Evolutionary conservation across 2,888 invertebrate species (phyloP), one percentile per base, ranked within the genome.

Genomic region (Eutolmus rufibarbis): DNA sequence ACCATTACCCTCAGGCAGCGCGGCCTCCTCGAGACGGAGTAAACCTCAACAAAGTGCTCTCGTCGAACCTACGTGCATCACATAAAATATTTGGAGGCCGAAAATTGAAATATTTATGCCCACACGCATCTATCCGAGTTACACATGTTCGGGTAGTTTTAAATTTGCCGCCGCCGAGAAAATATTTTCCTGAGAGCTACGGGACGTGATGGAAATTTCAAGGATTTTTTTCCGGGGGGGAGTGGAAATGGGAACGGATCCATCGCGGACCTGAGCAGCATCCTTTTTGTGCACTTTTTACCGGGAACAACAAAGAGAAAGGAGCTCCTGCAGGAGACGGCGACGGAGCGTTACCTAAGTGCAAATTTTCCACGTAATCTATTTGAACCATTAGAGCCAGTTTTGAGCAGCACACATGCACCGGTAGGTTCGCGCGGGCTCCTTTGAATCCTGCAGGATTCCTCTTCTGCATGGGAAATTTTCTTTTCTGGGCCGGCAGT

Each of bases 351-450:
- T 74, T 74, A 74, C 74, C 51, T 87, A 81, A 88, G 87, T 87
- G 86, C 87, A 86, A 88, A 88, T 88, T 88, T 88, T 88, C 88
- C 88, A 88, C 87, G 87, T 88, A 88, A 88, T 88, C 88, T 88
- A 88, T 88, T 88, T 88, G 86, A 87, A 31, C 78, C 86, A 88
- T 88, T 88, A 88, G 66, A 77, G 23, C 66, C n/a, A 79, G 79
- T 66, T 34, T 28, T 14, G n/a, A 19, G 5, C 51, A 77, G 8
- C 56, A 78, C 77, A 57, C 78, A 86, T 79, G 78, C 43, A 79
- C 66, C 9, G 28, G 8, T 37, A 40, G 46, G 46, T 19, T 16
- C 28, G 31, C 74, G 56, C 37, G 12, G 56, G 31, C 31, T 82
- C 56, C 7, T 56, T 31, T 81, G 43, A 46, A 46, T 46, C 43